These are phyloP conservation scores for Pseudoips prasinana DNA, from an alignment of 2,888 invertebrate species.

Conservation along the genomic window DNA sequence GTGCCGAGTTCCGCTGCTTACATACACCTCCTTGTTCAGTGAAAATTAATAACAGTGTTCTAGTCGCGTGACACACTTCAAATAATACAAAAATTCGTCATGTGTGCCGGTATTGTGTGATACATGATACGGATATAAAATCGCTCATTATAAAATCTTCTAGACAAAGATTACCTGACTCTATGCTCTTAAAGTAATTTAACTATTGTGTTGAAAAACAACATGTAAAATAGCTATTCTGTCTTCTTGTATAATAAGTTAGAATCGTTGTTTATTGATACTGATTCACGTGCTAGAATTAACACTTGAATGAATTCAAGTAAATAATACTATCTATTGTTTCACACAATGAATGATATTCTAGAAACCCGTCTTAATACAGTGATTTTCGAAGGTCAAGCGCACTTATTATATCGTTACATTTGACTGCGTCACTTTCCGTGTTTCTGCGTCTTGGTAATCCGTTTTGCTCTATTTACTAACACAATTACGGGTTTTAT, in stretches of 20 bases:
- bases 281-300: constrained; percentile 12
- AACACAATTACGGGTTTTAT: constrained; percentile 51
- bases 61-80: constrained; percentile 42
- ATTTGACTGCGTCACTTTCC: constrained; percentile 2
- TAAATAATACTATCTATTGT: constrained; percentile 24
- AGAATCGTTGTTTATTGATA: too few relatives aligned
- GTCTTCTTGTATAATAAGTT: too few relatives aligned
- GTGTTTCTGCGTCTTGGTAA: constrained; percentile 30
- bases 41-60: constrained; percentile 41
- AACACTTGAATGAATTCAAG: constrained; percentile 5
- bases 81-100: constrained; percentile 31
- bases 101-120: constrained; percentile 33
- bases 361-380: constrained; percentile 47
- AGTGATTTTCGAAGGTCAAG: constrained; percentile 59
- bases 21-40: constrained; percentile 37
- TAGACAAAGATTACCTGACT: too few relatives aligned
- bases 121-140: too few relatives aligned
- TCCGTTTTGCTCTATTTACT: constrained; percentile 58
- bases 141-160: too few relatives aligned
- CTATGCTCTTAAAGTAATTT: too few relatives aligned
- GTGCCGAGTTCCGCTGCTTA: constrained; percentile 49
- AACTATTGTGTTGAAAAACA: too few relatives aligned
- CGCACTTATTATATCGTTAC: constrained; percentile 49
- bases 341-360: constrained; percentile 32
- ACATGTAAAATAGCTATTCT: too few relatives aligned